Base-by-base conservation (phyloP, 2,797 vertebrate genomes). In the Salarias fasciatus region DNA sequence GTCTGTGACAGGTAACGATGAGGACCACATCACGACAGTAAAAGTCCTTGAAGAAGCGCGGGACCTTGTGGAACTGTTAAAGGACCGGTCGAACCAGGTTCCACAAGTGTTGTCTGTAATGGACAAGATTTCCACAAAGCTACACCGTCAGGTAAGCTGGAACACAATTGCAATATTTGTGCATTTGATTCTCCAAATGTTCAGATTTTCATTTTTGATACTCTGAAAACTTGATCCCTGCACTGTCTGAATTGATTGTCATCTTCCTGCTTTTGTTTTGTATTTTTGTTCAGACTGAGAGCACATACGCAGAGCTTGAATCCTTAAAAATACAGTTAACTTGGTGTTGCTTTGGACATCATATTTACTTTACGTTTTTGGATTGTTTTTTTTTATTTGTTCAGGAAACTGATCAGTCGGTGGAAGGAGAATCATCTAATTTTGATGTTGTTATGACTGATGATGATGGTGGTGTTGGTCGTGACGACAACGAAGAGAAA, bases 11-110 rank as follows among this genome's bases (percentile, higher is more conserved):
- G 92, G 83, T 75, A 41, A 59, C 28, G 53, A 52, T 0, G 44
- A 59, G 14, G 73, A 90, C 14, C 3, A 0, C 0, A 11, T 4
- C n/a, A 5, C 79, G 5, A 36, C 75, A 4, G 29, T 75, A 8
- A 31, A 11, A 3, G 78, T 77, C 4, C 37, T 92, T 10, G 53
- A 33, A 43, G 61, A 78, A 28, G 89, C 92, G 1, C 74, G 70
- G 56, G 73, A 87, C 10, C 74, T 94, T 8, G 84, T 92, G 54
- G 29, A 66, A 12, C 88, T 37, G 0, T 89, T 94, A 67, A 31
- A 42, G 43, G 66, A 57, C 31, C 77, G 88, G 44, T 90, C 89
- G 10, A 55, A 48, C 6, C 59, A 8, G 9, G 72, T 91, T 41
- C 54, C 78, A 6, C 13, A 41, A 0, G 83, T 89, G 36, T 41